Base-by-base conservation (phyloP, 2,113 vertebrate genomes). In the Sphyrna mokarran region DNA sequence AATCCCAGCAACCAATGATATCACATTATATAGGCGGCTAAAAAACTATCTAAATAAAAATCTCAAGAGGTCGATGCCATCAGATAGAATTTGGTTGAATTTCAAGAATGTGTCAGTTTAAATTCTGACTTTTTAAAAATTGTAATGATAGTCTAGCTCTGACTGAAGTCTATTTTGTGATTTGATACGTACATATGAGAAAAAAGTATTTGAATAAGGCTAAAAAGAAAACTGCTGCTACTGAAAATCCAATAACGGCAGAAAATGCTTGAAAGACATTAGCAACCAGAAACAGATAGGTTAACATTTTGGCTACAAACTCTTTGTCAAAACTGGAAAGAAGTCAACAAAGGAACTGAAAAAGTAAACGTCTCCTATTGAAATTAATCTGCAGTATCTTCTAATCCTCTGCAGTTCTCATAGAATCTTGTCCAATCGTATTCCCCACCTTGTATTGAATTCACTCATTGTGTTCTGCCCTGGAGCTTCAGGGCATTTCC, bases 1-100 rank as follows among this genome's bases (percentile, higher is more conserved):
- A 54, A 90, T 90, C 87, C 87, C 87, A 61, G 87, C 54, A 90
- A 90, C 87, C 54, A 83, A 90, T 63, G 23, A 90, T 61, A 54
- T 29, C 22, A 13, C 80, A n/a, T 90, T 90, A 54, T 48, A 48
- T 48, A 48, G 23, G 22, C n/a, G 63, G 54, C 87, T 54, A 33
- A 29, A 90, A 54, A 54, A 33, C 9, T n/a, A 61, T 90, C 13
- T 83, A 83, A 80, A 40, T 83, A 83, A 18, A 90, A 90, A 26
- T 33, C 87, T 61, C 43, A 61, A 61, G 87, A n/a, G 4, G 58
- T 61, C 29, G 87, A 90, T 2, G 13, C 29, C 58, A 61, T 68
- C 48, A 61, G 2, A 61, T 16, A 61, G 54, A 61, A n/a, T 61
- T 33, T 26, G n/a, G 37, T n/a, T 22, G 6, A 83, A 33, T 90